Base-by-base conservation (phyloP, 2,113 vertebrate genomes). In the Lampris megalopsis region DNA sequence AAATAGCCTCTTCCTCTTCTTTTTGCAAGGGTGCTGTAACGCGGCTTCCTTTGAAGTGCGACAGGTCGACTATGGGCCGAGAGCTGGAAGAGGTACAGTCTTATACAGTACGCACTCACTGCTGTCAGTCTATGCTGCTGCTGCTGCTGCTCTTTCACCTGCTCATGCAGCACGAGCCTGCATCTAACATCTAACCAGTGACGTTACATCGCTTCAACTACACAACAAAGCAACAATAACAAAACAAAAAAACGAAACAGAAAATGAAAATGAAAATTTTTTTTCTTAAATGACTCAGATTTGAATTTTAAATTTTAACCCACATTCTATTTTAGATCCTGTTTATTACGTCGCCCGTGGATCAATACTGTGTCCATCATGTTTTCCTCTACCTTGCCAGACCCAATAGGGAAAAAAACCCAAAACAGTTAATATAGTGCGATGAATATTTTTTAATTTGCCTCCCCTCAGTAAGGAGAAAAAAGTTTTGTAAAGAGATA, bases 51-150 rank as follows among this genome's bases (percentile, higher is more conserved):
- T 95, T 96, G 94, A 96, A 96, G 95, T 95, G 94, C 95, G 95
- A 96, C 95, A 96, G 92, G 92, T 95, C 86, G 93, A 95, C 93
- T 94, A 92, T 95, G 93, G 93, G 93, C 95, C 95, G 95, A 96
- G 90, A 89, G 81, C 86, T 90, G 88, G 89, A 92, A 59, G 91
- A 92, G 91, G 92, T 92, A 90, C 88, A 88, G 89, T 88, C 81
- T 74, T 76, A 50, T 90, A 90, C 86, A 86, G 86, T 91, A 86
- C 78, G 78, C 80, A 91, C 87, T 89, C 83, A 82, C 89, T 95
- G 56, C 70, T 77, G 74, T 79, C 80, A 24, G 24, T 24, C 24
- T 24, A 24, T 91, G 72, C 83, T 86, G 71, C 64, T 69, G 68
- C 59, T 80, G 5, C 80, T 78, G 76, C 71, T 24, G 24, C 67